These are phyloP conservation scores for Yoshiicerus persimilis DNA, from an alignment of 1,140 invertebrate genomes.

Conservation along the genomic window DNA sequence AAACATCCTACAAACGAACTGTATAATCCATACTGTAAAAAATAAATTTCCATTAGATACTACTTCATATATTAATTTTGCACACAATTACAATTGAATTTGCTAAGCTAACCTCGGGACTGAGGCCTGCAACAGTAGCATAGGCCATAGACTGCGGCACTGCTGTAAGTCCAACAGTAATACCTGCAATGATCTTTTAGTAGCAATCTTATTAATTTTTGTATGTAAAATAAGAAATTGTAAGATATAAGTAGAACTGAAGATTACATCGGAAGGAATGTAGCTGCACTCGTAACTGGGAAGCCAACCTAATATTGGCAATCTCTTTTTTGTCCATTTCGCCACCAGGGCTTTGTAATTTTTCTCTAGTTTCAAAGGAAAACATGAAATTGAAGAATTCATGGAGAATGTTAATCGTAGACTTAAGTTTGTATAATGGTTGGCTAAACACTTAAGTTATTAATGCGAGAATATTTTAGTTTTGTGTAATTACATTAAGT, in stretches of 20 bases:
- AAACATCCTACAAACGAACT: constrained; percentile 82
- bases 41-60: background rate
- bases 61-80: background rate
- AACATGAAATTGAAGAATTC: too few species aligned
- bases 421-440: too few species aligned
- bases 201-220: background rate
- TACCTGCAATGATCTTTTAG: constrained; percentile 47
- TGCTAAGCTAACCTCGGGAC: constrained; percentile 52
- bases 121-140: constrained; percentile 57
- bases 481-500: too few species aligned
- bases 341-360: background rate
- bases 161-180: constrained; percentile 74
- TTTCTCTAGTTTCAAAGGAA: too few species aligned
- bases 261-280: background rate
- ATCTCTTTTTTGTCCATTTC: background rate
- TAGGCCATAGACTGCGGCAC: constrained; percentile 61
- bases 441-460: too few species aligned
- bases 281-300: background rate
- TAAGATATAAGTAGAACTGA: background rate
- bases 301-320: background rate
- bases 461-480: too few species aligned
- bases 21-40: constrained; percentile 74
- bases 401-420: too few species aligned
- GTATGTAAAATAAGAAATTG: background rate
- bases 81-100: background rate